Percentiles rank a stretch among this genome's conserved stretches.
Conservation (phyloP, 2,113 vertebrate species). For the Apteryx mantelli region DNA sequence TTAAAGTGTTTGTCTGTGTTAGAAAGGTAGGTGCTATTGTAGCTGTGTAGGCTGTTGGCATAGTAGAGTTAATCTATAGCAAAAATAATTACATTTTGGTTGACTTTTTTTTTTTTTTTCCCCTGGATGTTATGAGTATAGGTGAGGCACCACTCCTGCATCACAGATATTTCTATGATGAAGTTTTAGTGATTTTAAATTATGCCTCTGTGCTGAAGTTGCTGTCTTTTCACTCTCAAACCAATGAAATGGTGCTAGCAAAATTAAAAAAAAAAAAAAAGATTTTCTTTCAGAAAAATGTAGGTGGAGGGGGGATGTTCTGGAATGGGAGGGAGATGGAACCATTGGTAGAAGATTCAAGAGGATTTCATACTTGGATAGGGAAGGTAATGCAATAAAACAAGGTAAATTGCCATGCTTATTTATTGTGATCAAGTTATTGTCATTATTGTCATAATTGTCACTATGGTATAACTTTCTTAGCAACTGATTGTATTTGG, state of each 20-base stretch:
- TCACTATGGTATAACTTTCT: neutral
- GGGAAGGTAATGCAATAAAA: neutral
- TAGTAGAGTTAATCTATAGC: neutral
- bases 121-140: neutral
- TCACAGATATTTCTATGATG: neutral
- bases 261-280: neutral
- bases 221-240: neutral
- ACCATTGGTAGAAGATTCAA: neutral
- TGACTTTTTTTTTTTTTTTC: neutral
- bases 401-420: neutral
- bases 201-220: neutral
- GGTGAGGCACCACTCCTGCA: neutral
- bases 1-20: neutral
- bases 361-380: neutral
- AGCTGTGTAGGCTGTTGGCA: neutral
- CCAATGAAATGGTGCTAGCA: neutral
- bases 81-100: neutral
- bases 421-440: neutral
- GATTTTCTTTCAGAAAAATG: neutral
- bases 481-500: neutral
- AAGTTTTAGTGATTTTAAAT: neutral
- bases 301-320: neutral
- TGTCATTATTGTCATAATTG: neutral
- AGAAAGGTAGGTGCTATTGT: neutral
- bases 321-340: neutral